Evolutionary conservation across 2,797 vertebrate species (phyloP), one percentile per base, ranked within the genome.

Genomic region (Etheostoma nigrum): DNA sequence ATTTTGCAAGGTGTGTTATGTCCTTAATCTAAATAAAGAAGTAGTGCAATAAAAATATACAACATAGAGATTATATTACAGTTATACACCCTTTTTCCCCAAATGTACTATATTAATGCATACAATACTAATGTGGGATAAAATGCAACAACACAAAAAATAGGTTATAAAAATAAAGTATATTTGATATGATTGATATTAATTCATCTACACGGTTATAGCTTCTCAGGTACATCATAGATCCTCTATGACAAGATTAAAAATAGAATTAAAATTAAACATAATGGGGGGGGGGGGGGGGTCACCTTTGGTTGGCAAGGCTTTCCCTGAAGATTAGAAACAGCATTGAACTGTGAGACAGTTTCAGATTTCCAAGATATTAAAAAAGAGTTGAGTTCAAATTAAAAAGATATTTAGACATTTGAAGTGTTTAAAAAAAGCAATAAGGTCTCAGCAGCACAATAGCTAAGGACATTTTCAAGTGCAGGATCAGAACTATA

Each of bases 1-100:
- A 27, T 69, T 78, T 54, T 40, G 16, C 0, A 54, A 59, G 67
- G 11, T 25, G 10, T 42, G 12, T 40, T 6, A 15, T 25, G 16
- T 33, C 33, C 45, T 54, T 42, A 65, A 55, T 69, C 64, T 52
- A 40, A n/a, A 42, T 48, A 21, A 44, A 44, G 33, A 52, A 21
- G 16, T 3, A 36, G 18, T 25, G 52, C 6, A 57, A 19, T 18
- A 4, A 18, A 67, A 68, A 55, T 13, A 42, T 54, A 33, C 21
- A 44, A 62, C 51, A 16, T 33, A 40, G 0, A 61, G 62, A 68
- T 68, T 16, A 13, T 18, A 59, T 9, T 55, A 4, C 1, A 61
- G 40, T 27, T 25, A 11, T 18, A 21, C 47, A 72, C 15, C 14
- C 0, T 10, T 52, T 27, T 42, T 4, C 23, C 2, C 16, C 0